phyloP scores from a whole-genome alignment of 2,797 vertebrate genomes.

The Microctenopoma steveboyesi region DNA sequence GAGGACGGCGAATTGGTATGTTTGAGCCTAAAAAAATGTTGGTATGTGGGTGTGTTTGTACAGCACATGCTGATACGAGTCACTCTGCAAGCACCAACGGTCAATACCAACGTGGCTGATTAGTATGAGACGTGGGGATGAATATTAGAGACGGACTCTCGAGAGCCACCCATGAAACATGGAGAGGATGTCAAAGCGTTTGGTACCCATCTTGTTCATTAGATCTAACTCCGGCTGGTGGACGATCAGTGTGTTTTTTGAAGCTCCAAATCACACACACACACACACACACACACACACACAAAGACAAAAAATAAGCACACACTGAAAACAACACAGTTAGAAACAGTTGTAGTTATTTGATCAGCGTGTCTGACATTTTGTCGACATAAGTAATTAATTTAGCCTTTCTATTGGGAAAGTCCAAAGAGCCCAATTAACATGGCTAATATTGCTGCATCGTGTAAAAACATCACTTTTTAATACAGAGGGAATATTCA shows the following conservation, averaged over 20 bases:
- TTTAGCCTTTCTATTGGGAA: slow-evolving; percentile 82
- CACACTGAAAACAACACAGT: slow-evolving; percentile 64
- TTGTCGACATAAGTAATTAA: slow-evolving; percentile 88
- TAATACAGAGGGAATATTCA: slow-evolving; percentile 88
- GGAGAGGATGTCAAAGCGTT: slow-evolving; percentile 77
- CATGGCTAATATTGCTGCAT: slow-evolving; percentile 85
- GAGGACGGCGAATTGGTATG: slow-evolving; percentile 44
- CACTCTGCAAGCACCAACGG: slow-evolving; percentile 67
- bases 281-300: slow-evolving; percentile 10
- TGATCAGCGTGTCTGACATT: slow-evolving; percentile 83
- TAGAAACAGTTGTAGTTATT: slow-evolving; percentile 81
- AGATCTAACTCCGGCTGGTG: slow-evolving; percentile 60
- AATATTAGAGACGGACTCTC: slow-evolving; percentile 71
- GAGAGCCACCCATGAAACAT: slow-evolving; percentile 71
- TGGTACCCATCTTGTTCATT: slow-evolving; percentile 78
- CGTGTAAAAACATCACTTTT: slow-evolving; percentile 84
- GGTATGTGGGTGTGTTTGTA: slow-evolving; percentile 29
- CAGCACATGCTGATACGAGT: slow-evolving; percentile 38
- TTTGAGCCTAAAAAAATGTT: slow-evolving; percentile 30
- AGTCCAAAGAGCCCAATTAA: slow-evolving; percentile 88
- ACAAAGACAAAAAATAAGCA: slow-evolving; percentile 22
- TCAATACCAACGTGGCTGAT: slow-evolving; percentile 71
- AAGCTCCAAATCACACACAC: slow-evolving; percentile 28
- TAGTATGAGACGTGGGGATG: slow-evolving; percentile 70
- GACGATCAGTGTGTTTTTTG: slow-evolving; percentile 41